Percentiles rank a stretch among this genome's conserved stretches.
phyloP scores from a whole-genome alignment of 2,797 vertebrate genomes.

The Hylomyscus alleni region DNA sequence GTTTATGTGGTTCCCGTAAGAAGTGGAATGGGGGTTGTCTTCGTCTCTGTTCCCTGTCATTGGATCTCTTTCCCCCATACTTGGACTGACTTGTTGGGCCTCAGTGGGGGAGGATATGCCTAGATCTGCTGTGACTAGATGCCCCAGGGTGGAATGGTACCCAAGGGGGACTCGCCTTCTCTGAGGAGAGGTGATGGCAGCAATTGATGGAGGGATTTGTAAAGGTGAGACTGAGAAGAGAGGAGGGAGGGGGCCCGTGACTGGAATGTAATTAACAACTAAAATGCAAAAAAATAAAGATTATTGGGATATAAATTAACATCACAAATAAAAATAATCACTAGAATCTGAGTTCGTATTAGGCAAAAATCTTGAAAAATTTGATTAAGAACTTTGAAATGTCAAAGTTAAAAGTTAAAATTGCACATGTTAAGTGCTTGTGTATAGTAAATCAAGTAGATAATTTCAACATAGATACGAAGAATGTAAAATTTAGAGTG shows the following conservation, averaged over 20 bases:
- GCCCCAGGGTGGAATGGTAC: background rate
- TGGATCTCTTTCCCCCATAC: background rate
- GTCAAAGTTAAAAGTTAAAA: background rate
- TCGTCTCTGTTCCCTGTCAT: background rate
- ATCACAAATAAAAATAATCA: background rate
- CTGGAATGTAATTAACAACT: background rate
- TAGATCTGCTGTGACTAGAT: background rate
- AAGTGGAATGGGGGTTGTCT: background rate
- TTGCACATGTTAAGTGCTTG: background rate
- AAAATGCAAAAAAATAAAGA: background rate
- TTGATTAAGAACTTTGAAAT: background rate
- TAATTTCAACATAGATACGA: background rate
- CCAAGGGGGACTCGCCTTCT: background rate
- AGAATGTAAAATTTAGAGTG: background rate
- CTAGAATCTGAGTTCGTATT: background rate
- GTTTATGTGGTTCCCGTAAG: background rate
- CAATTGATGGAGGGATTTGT: background rate
- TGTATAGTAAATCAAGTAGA: background rate
- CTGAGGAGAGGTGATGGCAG: background rate
- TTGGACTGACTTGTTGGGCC: background rate
- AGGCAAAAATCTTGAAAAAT: background rate
- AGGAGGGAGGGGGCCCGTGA: background rate
- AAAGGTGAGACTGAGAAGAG: background rate
- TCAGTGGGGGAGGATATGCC: background rate
- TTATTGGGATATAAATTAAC: background rate